Conservation (phyloP, 1,140 invertebrate genomes). For the Maconellicoccus hirsutus region DNA sequence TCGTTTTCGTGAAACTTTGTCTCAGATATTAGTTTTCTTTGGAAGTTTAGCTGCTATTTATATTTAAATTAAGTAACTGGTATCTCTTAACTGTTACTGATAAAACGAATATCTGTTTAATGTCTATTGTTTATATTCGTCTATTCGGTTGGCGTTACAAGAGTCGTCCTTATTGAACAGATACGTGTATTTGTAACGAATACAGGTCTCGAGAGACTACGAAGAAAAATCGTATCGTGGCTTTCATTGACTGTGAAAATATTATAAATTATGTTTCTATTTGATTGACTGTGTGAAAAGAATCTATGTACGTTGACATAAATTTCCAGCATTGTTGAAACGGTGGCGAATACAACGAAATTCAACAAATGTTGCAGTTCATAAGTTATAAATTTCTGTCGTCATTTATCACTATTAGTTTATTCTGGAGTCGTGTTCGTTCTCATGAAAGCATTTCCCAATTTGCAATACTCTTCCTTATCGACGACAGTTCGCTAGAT, state of each 20-base stretch:
- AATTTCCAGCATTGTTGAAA: too few species aligned
- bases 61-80: neutral
- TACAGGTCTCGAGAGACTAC: too few species aligned
- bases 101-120: neutral
- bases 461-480: neutral
- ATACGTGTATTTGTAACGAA: too few species aligned
- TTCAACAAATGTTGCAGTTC: neutral
- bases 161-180: too few species aligned
- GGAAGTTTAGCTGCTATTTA: neutral
- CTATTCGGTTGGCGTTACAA: too few species aligned
- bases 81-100: neutral
- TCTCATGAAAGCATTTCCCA: neutral
- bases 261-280: too few species aligned
- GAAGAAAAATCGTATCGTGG: too few species aligned
- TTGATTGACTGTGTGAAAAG: neutral
- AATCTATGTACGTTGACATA: too few species aligned
- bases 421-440: neutral
- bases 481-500: neutral
- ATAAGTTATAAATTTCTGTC: slow-evolving; percentile 1
- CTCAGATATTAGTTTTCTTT: neutral
- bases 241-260: too few species aligned
- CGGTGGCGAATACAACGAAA: neutral
- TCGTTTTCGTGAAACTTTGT: neutral
- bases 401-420: neutral
- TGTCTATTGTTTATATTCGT: slow-evolving; percentile 5